A percentile compares a stretch with the other conserved stretches of the same genome.
Evolutionary conservation across 1,140 invertebrate genomes (phyloP).

Genomic region (Diorhabda elongata): DNA sequence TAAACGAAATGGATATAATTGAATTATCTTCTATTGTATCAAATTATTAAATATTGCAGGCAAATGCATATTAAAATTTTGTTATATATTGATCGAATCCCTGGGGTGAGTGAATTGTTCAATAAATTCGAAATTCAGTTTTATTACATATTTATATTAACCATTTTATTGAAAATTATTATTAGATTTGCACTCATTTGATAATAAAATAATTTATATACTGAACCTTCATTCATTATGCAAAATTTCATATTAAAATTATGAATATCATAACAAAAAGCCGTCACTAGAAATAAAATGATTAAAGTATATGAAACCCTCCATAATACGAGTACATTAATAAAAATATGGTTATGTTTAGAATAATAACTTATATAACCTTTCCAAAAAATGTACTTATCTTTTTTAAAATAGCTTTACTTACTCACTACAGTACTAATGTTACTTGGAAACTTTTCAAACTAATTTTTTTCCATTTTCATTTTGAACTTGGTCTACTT

Average conservation of each 20-base stretch:
- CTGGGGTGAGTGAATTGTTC: background rate
- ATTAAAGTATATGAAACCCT: background rate
- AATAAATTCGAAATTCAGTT: background rate
- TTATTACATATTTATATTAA: constrained; percentile 3
- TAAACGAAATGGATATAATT: too few relatives aligned
- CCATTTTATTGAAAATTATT: background rate
- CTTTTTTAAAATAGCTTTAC: too few relatives aligned
- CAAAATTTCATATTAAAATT: constrained; percentile 3
- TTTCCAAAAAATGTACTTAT: too few relatives aligned
- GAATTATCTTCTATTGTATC: background rate
- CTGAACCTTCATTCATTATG: background rate
- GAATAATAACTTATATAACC: too few relatives aligned
- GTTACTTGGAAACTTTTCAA: too few relatives aligned
- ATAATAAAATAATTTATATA: background rate
- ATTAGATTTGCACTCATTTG: background rate
- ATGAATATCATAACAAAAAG: background rate
- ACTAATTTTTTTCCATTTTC: too few relatives aligned
- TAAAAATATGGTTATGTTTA: too few relatives aligned
- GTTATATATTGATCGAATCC: background rate
- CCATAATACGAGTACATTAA: too few relatives aligned
- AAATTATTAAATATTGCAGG: constrained; percentile 2
- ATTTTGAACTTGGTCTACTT: too few relatives aligned
- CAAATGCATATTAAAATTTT: constrained; percentile 1
- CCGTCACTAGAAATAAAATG: background rate
- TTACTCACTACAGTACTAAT: too few relatives aligned